Evolutionary conservation across 2,113 vertebrate species (phyloP).

Genomic region (Euleptes europaea): DNA sequence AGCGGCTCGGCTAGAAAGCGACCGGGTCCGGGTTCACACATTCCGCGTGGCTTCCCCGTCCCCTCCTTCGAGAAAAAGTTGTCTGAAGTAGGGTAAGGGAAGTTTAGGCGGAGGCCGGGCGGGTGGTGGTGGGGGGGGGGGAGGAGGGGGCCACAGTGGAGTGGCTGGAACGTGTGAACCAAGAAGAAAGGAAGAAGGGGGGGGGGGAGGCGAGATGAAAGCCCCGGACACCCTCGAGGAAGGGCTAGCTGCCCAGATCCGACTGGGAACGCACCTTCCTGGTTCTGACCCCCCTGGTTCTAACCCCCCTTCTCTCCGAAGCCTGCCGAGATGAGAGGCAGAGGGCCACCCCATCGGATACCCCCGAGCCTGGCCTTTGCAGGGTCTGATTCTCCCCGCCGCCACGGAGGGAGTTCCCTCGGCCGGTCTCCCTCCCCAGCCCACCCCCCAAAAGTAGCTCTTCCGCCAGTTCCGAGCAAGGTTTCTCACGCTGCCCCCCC

Average conservation of each 20-base stretch:
- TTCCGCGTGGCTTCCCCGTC: slow-evolving; percentile 9
- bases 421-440: not conserved
- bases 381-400: not conserved
- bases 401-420: slow-evolving; percentile 60
- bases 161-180: slow-evolving; percentile 22
- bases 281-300: slow-evolving; percentile 42
- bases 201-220: slow-evolving; percentile 25
- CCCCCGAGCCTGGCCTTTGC: slow-evolving; percentile 23
- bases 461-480: slow-evolving; percentile 30
- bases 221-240: not conserved
- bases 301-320: not conserved
- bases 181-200: slow-evolving; percentile 43
- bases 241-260: slow-evolving; percentile 55
- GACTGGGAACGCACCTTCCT: slow-evolving; percentile 38
- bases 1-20: slow-evolving; percentile 41
- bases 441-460: slow-evolving; percentile 8
- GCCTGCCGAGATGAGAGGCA: slow-evolving; percentile 7
- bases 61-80: slow-evolving; percentile 69
- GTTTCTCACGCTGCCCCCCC: slow-evolving; percentile 52
- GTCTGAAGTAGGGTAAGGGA: slow-evolving; percentile 60
- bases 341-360: not conserved
- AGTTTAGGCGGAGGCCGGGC: slow-evolving; percentile 28
- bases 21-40: slow-evolving; percentile 56
- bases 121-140: slow-evolving; percentile 14
- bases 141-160: not conserved